Base-by-base conservation (phyloP, 1,140 invertebrate genomes). In the Calephelis virginiensis region DNA sequence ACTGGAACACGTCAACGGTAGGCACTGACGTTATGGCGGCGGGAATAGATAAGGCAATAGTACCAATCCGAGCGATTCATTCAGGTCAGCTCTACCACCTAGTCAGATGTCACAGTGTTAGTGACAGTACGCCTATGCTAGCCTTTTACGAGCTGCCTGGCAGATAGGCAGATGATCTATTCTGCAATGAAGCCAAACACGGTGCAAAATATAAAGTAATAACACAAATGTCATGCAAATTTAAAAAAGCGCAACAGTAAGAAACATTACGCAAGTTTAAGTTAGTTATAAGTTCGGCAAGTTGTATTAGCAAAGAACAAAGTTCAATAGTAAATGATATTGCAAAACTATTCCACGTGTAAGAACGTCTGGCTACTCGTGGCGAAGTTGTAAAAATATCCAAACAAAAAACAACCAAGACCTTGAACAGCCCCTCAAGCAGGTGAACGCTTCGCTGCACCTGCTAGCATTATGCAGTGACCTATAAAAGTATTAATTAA, bases 401-500 rank as follows among this genome's bases (percentile, higher is more conserved):
- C 50, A 53, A 56, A 37, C 10, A 56, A 56, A 56, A 37, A 56
- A 40, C 76, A 75, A 72, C 72, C 69, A 43, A 77, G 85, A 75
- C 86, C 88, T 89, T 90, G 86, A 85, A 82, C 68, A 78, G 66
- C 80, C 83, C 83, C 75, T 73, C 69, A 62, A 73, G 83, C 86
- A 90, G 88, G 86, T 87, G 84, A 70, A 81, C 75, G 77, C 63
- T 70, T 50, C 59, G 71, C 68, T 86, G 81, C 86, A 91, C 88
- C 88, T 91, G 88, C 88, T 72, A 69, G 64, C 76, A 80, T 83
- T 86, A 89, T 88, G 80, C 82, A 77, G 78, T 90, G 88, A 90
- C 88, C 88, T 90, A 90, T 90, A 89, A 89, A 89, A 84, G 80
- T 80, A 83, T 84, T 90, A 86, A 90, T 88, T 90, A 89, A 81